Base-by-base conservation (phyloP, 2,888 invertebrate genomes). In the Lepidochrysops patricia region DNA sequence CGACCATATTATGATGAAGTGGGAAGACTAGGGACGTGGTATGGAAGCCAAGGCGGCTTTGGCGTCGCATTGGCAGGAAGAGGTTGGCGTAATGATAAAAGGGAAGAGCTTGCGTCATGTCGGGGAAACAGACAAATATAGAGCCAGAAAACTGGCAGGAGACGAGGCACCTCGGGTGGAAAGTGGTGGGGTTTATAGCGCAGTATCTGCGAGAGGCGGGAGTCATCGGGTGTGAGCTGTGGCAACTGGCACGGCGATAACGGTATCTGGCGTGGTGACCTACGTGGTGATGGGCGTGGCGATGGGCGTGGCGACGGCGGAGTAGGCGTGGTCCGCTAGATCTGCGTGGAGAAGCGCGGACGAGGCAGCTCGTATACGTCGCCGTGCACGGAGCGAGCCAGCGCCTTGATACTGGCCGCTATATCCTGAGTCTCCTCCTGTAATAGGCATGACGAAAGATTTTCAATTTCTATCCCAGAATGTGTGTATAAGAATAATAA, bases 351-450 rank as follows among this genome's bases (percentile, higher is more conserved):
- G 90, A 95, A 94, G 74, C 96, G 92, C 65, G 96, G 96, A 64
- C 94, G 91, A 49, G 97, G 97, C 75, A 97, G 87, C 74, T 97
- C 97, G 85, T 96, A 97, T 68, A 96, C 94, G 82, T 97, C 96
- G 63, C 95, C 96, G 83, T 96, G 96, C 63, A 97, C 95, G 70
- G 97, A 97, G 72, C 94, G 94, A 19, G 97, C 97, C 72, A 97
- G 85, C n/a, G 97, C 97, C 82, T 96, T 95, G 77, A 97, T 97
- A 77, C 95, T 96, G 49, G 96, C 97, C 66, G 96, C 96, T 76
- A 97, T 97, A 79, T 96, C 95, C 64, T 93, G 91, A 29, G 94
- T 92, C 72, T 93, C 92, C 73, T 92, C 92, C 77, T 90, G 13
- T 6, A 60, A 43, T 35, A n/a, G n/a, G n/a, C n/a, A n/a, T n/a